Percentiles rank a stretch among this genome's conserved stretches.
phyloP scores from a whole-genome alignment of 2,113 vertebrate genomes.

The Stigmatopora nigra region DNA sequence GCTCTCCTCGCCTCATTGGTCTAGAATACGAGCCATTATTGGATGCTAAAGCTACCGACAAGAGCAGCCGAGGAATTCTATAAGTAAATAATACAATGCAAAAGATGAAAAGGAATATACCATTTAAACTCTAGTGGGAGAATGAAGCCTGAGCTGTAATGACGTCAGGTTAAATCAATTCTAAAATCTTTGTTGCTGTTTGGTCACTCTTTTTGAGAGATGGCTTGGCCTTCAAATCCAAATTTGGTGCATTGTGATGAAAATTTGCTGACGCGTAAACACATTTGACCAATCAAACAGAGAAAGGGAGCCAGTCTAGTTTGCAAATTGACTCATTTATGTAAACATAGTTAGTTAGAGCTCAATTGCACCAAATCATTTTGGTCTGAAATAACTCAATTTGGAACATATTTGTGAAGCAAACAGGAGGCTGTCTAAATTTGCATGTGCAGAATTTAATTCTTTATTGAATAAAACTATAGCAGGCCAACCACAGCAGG shows the following conservation, averaged over 20 bases:
- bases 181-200: conserved; percentile 69
- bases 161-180: conserved; percentile 73
- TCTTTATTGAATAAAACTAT: neutral
- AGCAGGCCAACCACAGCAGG: neutral
- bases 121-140: conserved; percentile 61
- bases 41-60: conserved; percentile 70
- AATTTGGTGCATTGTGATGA: conserved; percentile 15
- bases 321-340: too few relatives aligned
- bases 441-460: conserved; percentile 1
- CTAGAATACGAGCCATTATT: conserved; percentile 65
- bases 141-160: conserved; percentile 59
- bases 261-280: conserved; percentile 24
- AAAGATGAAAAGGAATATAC: conserved; percentile 55
- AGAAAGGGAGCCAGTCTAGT: neutral
- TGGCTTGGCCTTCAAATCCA: conserved; percentile 20
- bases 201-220: conserved; percentile 26
- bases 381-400: neutral
- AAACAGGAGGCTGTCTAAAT: neutral
- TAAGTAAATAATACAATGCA: conserved; percentile 77
- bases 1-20: conserved; percentile 67
- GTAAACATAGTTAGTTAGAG: too few relatives aligned
- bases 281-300: conserved; percentile 7
- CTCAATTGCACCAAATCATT: neutral
- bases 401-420: neutral
- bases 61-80: conserved; percentile 75